Conservation (phyloP, 2,888 invertebrate species). For the Leucoma salicis region DNA sequence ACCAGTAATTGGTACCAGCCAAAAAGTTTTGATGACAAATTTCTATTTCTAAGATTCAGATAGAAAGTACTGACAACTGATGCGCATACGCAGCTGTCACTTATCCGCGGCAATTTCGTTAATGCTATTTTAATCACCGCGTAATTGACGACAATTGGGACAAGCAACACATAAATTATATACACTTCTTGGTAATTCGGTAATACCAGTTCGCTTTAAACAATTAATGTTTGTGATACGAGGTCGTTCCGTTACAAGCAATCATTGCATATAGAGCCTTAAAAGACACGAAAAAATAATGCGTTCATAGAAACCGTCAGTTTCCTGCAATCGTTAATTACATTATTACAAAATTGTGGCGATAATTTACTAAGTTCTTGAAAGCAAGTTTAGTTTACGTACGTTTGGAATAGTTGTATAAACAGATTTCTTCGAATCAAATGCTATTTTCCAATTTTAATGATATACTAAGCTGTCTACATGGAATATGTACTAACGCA, state of each 20-base stretch:
- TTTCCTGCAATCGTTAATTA: constrained; percentile 27
- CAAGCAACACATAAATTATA: constrained; percentile 34
- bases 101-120: constrained; percentile 36
- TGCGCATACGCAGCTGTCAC: constrained; percentile 24
- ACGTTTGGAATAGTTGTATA: too few species aligned
- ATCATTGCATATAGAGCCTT: constrained; percentile 24
- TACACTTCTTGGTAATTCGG: constrained; percentile 36
- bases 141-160: constrained; percentile 45
- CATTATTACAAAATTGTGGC: constrained; percentile 8
- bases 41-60: too few species aligned
- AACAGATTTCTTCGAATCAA: too few species aligned
- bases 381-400: too few species aligned
- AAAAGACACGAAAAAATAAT: constrained; percentile 21
- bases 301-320: constrained; percentile 26
- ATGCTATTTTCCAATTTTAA: too few species aligned
- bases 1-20: too few species aligned
- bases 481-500: too few species aligned
- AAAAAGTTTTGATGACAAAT: too few species aligned
- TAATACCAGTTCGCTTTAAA: constrained; percentile 31
- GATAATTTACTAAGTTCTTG: constrained; percentile 11
- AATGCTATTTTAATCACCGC: constrained; percentile 47
- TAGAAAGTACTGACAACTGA: constrained; percentile 3
- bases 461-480: too few species aligned
- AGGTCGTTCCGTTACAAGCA: constrained; percentile 10
- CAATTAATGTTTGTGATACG: constrained; percentile 29